A percentile compares a stretch with the other conserved stretches of the same genome.
These are phyloP conservation scores for Aurelia sp. DNA, from an alignment of 30 jellyfish, hydroid and myxozoan species.

Conservation along the genomic window DNA sequence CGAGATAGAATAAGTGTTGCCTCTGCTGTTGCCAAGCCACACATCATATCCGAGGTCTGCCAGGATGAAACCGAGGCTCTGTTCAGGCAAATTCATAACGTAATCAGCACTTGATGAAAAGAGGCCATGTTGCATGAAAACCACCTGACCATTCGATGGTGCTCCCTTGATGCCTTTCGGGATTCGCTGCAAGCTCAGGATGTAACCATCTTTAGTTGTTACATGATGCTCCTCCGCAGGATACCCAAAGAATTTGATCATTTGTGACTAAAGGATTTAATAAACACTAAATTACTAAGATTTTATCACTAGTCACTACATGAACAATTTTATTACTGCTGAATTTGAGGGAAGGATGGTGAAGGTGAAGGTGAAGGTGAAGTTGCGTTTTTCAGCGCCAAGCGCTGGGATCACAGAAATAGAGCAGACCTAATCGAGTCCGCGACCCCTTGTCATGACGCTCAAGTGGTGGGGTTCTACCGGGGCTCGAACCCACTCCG, in stretches of 20 bases:
- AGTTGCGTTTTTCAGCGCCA: too few relatives aligned
- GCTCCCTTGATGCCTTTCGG: slow-evolving; percentile 87
- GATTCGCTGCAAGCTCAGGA: slow-evolving; percentile 88
- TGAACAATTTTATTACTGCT: too few relatives aligned
- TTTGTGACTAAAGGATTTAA: slow-evolving; percentile 61
- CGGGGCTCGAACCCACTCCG: too few relatives aligned
- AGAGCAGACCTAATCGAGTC: too few relatives aligned
- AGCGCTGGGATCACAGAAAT: too few relatives aligned
- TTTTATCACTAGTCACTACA: too few relatives aligned
- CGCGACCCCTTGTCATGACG: too few relatives aligned
- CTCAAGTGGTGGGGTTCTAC: too few relatives aligned
- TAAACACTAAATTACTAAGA: too few relatives aligned
- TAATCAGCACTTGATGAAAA: slow-evolving; percentile 85
- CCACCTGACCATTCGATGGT: slow-evolving; percentile 63
- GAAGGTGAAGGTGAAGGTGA: too few relatives aligned
- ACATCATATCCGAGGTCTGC: slow-evolving; percentile 97
- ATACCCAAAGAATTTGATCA: slow-evolving; percentile 83
- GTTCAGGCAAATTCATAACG: slow-evolving; percentile 81
- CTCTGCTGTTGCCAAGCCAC: slow-evolving; percentile 98
- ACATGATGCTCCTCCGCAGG: slow-evolving; percentile 89
- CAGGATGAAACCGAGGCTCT: slow-evolving; percentile 88
- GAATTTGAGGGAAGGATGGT: too few relatives aligned
- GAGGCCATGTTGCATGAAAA: slow-evolving; percentile 91
- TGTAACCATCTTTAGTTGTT: slow-evolving; percentile 89
- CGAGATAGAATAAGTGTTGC: slow-evolving; percentile 90